A percentile compares a stretch with the other conserved stretches of the same genome.
Evolutionary conservation across 2,888 invertebrate species (phyloP).

Genomic region (Eumacrocentrus americanus): DNA sequence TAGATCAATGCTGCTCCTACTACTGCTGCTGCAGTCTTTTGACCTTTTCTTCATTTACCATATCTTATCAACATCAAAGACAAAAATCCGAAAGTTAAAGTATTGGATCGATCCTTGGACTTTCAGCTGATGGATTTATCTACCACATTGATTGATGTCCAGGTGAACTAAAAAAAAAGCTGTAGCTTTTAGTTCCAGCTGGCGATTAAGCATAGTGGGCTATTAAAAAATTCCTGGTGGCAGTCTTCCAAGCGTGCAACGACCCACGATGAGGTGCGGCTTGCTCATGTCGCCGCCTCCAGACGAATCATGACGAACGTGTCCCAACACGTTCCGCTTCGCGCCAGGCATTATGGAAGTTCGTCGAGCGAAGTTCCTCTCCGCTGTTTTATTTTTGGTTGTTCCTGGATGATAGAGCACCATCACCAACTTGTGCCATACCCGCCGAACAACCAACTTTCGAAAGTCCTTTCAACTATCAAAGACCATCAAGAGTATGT

Average conservation of each 20-base stretch:
- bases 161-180: constrained; percentile 2
- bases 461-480: not conserved
- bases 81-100: not conserved
- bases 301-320: constrained; percentile 35
- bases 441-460: too few relatives aligned
- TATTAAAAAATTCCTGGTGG: constrained; percentile 22
- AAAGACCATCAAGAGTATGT: not conserved
- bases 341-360: constrained; percentile 42
- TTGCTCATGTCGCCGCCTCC: constrained; percentile 19
- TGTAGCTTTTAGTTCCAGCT: constrained; percentile 15
- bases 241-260: constrained; percentile 29
- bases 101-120: too few relatives aligned
- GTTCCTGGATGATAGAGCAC: constrained; percentile 16
- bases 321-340: constrained; percentile 39
- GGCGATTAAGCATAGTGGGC: constrained; percentile 17
- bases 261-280: constrained; percentile 27
- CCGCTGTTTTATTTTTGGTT: constrained; percentile 37
- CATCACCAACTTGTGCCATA: not conserved
- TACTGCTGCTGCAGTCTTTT: not conserved
- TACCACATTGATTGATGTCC: not conserved
- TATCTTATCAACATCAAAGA: not conserved
- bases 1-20: too few relatives aligned
- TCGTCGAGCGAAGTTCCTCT: constrained; percentile 42
- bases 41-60: too few relatives aligned
- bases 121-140: not conserved